These are phyloP conservation scores for Epizoanthus stellaris DNA, from an alignment of 92 coral and sea anemone species.

Conservation along the genomic window DNA sequence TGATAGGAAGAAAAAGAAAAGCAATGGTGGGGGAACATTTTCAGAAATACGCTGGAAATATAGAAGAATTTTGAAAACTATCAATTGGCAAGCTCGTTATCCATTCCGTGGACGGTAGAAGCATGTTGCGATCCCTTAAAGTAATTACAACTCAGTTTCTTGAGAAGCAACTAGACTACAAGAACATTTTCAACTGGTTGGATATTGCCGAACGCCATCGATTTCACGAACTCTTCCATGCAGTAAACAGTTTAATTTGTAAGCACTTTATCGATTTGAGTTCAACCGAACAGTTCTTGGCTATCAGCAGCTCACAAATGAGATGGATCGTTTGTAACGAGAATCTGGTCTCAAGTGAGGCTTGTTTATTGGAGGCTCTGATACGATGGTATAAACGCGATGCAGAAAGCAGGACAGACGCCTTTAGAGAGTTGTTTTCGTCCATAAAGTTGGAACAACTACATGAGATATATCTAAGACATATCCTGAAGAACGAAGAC, in stretches of 20 bases:
- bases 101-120: neutral
- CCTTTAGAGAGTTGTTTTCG: neutral
- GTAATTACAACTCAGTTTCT: conserved; percentile 7
- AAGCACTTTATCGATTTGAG: conserved; percentile 6
- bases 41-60: too few relatives aligned
- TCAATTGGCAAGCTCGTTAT: too few relatives aligned
- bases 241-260: conserved; percentile 5
- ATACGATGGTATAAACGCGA: conserved; percentile 11
- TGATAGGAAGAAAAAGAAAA: too few relatives aligned
- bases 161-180: conserved; percentile 9
- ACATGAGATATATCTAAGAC: neutral
- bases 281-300: conserved; percentile 14
- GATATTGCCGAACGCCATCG: conserved; percentile 10
- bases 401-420: neutral
- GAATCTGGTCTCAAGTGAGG: conserved; percentile 1
- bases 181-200: conserved; percentile 7
- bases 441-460: neutral
- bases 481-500: conserved; percentile 1
- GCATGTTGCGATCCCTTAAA: conserved; percentile 1
- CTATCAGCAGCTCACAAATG: neutral
- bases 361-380: neutral
- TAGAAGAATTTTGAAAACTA: too few relatives aligned
- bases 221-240: neutral
- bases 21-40: too few relatives aligned
- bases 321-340: neutral